Evolutionary conservation across 2,888 invertebrate genomes (phyloP).

Genomic region (Patella caerulea): DNA sequence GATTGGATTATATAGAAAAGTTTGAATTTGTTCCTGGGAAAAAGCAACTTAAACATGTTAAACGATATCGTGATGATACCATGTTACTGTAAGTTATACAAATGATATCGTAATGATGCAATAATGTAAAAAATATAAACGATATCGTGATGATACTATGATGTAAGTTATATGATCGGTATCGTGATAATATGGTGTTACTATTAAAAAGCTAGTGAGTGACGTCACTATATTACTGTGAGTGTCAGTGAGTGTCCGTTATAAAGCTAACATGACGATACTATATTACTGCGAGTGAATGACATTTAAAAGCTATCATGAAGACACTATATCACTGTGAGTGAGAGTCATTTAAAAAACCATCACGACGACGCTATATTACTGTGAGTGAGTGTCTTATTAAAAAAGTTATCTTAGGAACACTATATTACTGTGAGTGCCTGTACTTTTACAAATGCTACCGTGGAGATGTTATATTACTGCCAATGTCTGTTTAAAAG

Average conservation of each 20-base stretch:
- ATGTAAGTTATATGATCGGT: too few relatives aligned
- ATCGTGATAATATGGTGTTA: too few relatives aligned
- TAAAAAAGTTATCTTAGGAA: background rate
- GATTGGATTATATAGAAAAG: slow-evolving; percentile 40
- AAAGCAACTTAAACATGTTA: slow-evolving; percentile 41
- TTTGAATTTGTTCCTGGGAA: slow-evolving; percentile 45
- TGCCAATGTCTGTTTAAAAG: too few relatives aligned
- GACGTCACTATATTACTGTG: too few relatives aligned
- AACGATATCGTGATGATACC: slow-evolving; percentile 38
- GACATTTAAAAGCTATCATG: background rate
- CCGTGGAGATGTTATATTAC: too few relatives aligned
- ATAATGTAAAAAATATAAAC: background rate
- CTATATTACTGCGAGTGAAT: too few relatives aligned
- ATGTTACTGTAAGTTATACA: too few relatives aligned
- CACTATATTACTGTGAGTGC: too few relatives aligned
- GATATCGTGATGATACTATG: too few relatives aligned
- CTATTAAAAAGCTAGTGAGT: slow-evolving; percentile 6
- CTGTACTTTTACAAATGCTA: too few relatives aligned
- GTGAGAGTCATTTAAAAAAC: slow-evolving; percentile 10
- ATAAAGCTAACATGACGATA: background rate
- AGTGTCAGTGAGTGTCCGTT: too few relatives aligned
- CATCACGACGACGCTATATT: background rate
- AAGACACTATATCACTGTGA: slow-evolving; percentile 19
- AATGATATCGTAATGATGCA: too few relatives aligned
- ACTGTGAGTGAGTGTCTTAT: slow-evolving; percentile 22